These are phyloP conservation scores for Asarcornis scutulata DNA, from an alignment of 2,113 vertebrate species.

Conservation along the genomic window DNA sequence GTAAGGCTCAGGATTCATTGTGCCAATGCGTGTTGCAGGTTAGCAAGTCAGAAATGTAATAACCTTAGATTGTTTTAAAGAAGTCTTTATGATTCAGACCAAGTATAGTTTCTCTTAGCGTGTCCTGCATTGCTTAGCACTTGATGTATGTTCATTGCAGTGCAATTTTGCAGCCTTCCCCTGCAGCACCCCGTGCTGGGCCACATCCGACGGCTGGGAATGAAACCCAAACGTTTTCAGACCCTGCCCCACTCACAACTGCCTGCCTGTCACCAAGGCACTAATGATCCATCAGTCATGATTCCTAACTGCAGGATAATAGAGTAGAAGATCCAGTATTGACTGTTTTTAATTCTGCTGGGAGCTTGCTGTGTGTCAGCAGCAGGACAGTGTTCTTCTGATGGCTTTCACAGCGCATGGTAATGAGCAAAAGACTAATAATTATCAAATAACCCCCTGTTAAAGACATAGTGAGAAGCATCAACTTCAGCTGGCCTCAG, in stretches of 20 bases:
- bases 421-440: slow-evolving; percentile 75
- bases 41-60: accelerated
- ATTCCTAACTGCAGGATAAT: not conserved
- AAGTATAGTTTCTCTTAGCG: not conserved
- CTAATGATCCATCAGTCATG: not conserved
- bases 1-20: not conserved
- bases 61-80: not conserved
- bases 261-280: not conserved
- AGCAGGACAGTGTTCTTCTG: slow-evolving; percentile 34
- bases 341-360: not conserved
- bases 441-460: slow-evolving; percentile 75
- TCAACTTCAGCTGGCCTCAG: slow-evolving; percentile 9
- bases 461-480: slow-evolving; percentile 72
- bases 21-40: too few relatives aligned
- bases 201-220: not conserved
- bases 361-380: slow-evolving; percentile 60
- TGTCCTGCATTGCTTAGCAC: not conserved
- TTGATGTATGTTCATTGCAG: accelerated
- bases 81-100: not conserved
- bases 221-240: not conserved
- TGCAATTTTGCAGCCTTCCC: not conserved
- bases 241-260: not conserved
- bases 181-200: not conserved
- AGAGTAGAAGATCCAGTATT: not conserved
- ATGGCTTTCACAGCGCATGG: slow-evolving; percentile 68